phyloP scores from a whole-genome alignment of 2,797 vertebrate species.

The Craterocephalus amniculus region DNA sequence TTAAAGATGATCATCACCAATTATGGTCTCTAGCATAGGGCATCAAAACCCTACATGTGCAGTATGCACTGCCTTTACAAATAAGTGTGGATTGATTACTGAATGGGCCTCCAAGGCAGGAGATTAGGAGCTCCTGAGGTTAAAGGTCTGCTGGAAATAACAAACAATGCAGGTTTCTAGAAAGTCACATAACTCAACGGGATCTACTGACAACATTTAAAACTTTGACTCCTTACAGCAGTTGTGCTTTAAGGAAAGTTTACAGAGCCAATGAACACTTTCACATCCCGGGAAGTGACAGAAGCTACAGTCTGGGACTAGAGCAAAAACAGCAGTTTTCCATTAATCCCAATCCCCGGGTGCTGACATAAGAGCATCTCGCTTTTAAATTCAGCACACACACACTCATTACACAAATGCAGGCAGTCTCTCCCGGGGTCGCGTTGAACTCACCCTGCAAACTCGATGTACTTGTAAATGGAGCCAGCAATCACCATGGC shows the following conservation, averaged over 20 bases:
- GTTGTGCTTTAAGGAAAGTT: not conserved
- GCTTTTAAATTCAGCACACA: not conserved
- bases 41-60: constrained; percentile 25
- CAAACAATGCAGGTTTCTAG: not conserved
- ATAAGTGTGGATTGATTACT: constrained; percentile 24
- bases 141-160: constrained; percentile 1
- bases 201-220: not conserved
- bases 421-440: constrained; percentile 47
- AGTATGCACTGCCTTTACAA: constrained; percentile 4
- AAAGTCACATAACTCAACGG: constrained; percentile 2
- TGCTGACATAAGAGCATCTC: not conserved
- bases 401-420: constrained; percentile 22
- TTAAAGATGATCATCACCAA: constrained; percentile 28
- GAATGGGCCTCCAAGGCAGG: not conserved
- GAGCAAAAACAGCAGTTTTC: constrained; percentile 13
- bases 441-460: constrained; percentile 90
- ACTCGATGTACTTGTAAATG: constrained; percentile 99
- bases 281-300: not conserved
- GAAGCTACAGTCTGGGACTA: constrained; percentile 1
- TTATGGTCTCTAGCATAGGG: constrained; percentile 48
- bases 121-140: not conserved
- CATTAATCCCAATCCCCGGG: not conserved
- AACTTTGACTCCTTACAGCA: not conserved
- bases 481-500: constrained; percentile 95
- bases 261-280: not conserved